Evolutionary conservation across 2,113 vertebrate genomes (phyloP).

Genomic region (Steatornis caripensis): DNA sequence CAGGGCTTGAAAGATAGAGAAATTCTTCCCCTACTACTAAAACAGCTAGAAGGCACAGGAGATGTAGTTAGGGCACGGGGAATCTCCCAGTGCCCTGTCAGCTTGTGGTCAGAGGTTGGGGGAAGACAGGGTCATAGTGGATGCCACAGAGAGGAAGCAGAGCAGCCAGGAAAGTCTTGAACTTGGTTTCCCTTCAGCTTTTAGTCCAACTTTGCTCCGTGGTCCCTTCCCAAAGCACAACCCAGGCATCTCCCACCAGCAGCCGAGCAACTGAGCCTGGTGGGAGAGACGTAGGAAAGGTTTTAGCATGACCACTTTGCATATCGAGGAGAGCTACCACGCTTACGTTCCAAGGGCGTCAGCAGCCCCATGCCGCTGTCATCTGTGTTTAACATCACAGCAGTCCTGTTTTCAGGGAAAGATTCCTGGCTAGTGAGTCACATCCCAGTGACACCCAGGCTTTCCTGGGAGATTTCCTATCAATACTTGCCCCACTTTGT

Average conservation of each 20-base stretch:
- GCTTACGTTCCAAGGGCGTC: not conserved
- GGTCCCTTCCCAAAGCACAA: not conserved
- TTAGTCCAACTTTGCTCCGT: fast-evolving
- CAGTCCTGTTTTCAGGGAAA: not conserved
- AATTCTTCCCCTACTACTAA: not conserved
- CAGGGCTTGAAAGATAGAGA: not conserved
- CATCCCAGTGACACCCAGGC: not conserved
- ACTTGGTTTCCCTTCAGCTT: not conserved
- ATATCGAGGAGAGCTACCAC: not conserved
- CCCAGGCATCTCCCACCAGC: not conserved
- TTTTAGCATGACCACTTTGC: not conserved
- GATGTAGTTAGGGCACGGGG: not conserved
- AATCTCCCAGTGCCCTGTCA: not conserved
- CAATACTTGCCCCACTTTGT: not conserved
- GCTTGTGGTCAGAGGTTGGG: not conserved
- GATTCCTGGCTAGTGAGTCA: not conserved
- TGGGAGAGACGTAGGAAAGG: not conserved
- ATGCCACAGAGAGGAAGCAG: not conserved
- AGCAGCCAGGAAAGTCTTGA: not conserved
- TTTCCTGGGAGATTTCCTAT: not conserved
- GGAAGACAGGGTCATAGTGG: not conserved
- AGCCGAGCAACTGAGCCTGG: not conserved
- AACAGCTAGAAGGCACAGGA: not conserved
- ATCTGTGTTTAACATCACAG: not conserved
- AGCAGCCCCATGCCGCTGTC: not conserved